Percentiles rank a stretch among this genome's conserved stretches.
phyloP scores from a whole-genome alignment of 2,888 invertebrate species.

The Tanypteryx hageni region DNA sequence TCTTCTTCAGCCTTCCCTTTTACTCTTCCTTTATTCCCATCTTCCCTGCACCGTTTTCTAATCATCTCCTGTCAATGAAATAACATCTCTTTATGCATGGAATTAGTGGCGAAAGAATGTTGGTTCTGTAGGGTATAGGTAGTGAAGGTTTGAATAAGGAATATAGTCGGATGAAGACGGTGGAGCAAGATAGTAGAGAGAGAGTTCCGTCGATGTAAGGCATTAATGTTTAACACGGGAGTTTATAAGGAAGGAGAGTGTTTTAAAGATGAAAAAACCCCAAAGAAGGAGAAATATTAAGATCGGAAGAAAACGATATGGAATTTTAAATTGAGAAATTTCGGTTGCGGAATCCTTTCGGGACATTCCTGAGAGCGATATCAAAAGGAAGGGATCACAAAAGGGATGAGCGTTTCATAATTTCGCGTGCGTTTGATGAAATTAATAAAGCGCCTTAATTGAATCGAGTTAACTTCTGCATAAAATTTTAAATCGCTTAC shows the following conservation, averaged over 20 bases:
- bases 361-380: not conserved
- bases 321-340: conserved; percentile 28
- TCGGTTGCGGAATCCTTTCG: not conserved
- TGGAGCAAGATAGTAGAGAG: not conserved
- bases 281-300: not conserved
- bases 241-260: not conserved
- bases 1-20: too few relatives aligned
- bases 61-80: too few relatives aligned
- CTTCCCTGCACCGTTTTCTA: too few relatives aligned
- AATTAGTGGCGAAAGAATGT: too few relatives aligned
- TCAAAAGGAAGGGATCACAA: not conserved
- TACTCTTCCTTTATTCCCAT: too few relatives aligned
- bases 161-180: not conserved
- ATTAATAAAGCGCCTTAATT: not conserved
- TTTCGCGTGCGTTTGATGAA: not conserved
- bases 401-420: not conserved
- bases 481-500: not conserved
- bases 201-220: not conserved
- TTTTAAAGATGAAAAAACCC: not conserved
- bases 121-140: too few relatives aligned
- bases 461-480: not conserved
- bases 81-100: too few relatives aligned
- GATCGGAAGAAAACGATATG: conserved; percentile 20
- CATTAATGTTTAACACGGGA: conserved; percentile 2
- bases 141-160: not conserved